Conservation (phyloP, 2,797 vertebrate species). For the Aselliscus stoliczkanus region DNA sequence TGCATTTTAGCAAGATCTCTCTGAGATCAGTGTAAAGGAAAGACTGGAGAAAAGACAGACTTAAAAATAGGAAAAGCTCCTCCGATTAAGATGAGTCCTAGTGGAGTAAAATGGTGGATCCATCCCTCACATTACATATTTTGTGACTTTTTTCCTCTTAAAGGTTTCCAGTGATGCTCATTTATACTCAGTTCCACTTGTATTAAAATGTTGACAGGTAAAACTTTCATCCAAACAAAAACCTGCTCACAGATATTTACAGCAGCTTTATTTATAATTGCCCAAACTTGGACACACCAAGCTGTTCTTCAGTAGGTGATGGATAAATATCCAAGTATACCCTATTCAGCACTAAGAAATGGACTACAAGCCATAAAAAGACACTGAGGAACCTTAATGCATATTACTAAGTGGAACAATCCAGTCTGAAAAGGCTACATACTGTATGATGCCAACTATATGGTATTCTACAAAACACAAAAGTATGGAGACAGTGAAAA, state of each 20-base stretch:
- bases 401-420: not conserved
- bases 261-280: not conserved
- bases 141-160: not conserved
- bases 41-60: not conserved
- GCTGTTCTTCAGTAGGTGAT: not conserved
- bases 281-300: not conserved
- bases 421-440: not conserved
- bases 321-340: not conserved
- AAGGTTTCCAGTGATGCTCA: not conserved
- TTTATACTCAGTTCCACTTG: not conserved
- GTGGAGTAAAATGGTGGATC: not conserved
- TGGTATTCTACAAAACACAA: not conserved
- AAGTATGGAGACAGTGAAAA: not conserved
- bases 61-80: not conserved
- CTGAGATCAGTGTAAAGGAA: not conserved
- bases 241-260: not conserved
- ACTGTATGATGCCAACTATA: not conserved
- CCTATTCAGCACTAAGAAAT: not conserved
- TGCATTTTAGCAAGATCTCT: slow-evolving; percentile 20
- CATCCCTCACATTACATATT: not conserved
- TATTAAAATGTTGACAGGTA: not conserved
- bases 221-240: not conserved
- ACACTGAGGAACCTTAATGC: not conserved
- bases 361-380: not conserved
- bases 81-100: not conserved